These are phyloP conservation scores for Mycteria americana DNA, from an alignment of 2,797 vertebrate genomes.

Conservation along the genomic window DNA sequence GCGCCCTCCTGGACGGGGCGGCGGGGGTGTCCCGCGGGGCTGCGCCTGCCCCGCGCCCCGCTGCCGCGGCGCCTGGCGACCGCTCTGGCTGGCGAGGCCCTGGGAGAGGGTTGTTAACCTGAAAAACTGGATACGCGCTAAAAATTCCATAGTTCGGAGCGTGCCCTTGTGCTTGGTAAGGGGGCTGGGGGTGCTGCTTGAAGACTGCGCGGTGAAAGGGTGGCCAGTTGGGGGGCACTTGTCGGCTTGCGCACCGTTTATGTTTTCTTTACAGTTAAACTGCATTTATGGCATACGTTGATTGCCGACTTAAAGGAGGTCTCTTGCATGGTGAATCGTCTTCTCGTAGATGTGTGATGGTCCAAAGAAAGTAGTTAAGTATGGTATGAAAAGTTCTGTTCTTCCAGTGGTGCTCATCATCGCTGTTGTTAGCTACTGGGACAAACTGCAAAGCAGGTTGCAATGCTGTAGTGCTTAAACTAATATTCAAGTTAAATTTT, in stretches of 20 bases:
- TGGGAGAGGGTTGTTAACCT: fast-evolving
- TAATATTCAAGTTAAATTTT: not conserved
- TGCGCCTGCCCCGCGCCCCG: not conserved
- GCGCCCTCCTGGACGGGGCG: not conserved
- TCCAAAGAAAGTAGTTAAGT: not conserved
- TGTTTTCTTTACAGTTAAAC: not conserved
- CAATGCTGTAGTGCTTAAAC: not conserved
- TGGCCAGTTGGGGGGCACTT: too few relatives aligned
- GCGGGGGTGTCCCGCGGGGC: not conserved
- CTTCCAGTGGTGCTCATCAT: fast-evolving
- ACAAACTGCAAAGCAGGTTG: not conserved
- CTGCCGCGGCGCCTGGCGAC: not conserved
- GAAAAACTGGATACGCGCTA: not conserved
- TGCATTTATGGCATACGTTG: fast-evolving
- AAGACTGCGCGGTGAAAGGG: not conserved
- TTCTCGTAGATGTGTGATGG: not conserved
- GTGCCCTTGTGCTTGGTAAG: not conserved
- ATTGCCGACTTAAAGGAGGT: fast-evolving
- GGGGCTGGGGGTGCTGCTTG: too few relatives aligned
- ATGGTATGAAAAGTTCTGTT: not conserved
- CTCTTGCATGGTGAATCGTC: fast-evolving
- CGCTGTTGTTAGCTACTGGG: not conserved
- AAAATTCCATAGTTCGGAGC: fast-evolving
- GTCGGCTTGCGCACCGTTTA: not conserved
- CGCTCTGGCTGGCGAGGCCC: not conserved